Percentiles rank a stretch among this genome's conserved stretches.
These are phyloP conservation scores for Fistularia tabacaria DNA, from an alignment of 2,797 vertebrate species.

Conservation along the genomic window DNA sequence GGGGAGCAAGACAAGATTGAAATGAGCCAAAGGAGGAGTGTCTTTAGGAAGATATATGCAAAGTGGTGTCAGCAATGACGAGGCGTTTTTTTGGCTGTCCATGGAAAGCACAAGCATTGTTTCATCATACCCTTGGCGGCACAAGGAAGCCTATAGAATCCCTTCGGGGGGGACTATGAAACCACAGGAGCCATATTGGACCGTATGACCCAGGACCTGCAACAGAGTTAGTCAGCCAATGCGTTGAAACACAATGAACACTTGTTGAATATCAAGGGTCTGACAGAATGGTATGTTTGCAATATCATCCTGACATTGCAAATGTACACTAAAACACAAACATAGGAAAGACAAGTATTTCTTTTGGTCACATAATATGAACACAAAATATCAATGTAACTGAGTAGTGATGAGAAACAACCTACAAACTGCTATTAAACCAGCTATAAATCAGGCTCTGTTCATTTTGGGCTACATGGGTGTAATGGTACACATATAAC, in stretches of 20 bases:
- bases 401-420: no score
- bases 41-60: conserved; percentile 38
- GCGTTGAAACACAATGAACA: conserved; percentile 5
- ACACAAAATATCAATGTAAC: no score
- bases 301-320: conserved; percentile 19
- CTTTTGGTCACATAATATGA: background rate
- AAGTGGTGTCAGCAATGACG: conserved; percentile 21
- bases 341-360: conserved; percentile 7
- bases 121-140: conserved; percentile 16
- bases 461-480: conserved; percentile 5
- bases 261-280: background rate
- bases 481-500: no score
- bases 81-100: conserved; percentile 9
- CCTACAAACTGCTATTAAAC: background rate
- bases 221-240: background rate
- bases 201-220: background rate
- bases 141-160: conserved; percentile 26
- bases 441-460: conserved; percentile 8
- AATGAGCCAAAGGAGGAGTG: conserved; percentile 30
- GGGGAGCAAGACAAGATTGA: conserved; percentile 10
- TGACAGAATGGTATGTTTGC: conserved; percentile 10
- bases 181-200: background rate
- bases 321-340: conserved; percentile 14
- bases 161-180: conserved; percentile 4
- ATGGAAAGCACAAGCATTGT: conserved; percentile 48